phyloP scores from a whole-genome alignment of 2,888 invertebrate genomes.

The Parnassius glacialis region DNA sequence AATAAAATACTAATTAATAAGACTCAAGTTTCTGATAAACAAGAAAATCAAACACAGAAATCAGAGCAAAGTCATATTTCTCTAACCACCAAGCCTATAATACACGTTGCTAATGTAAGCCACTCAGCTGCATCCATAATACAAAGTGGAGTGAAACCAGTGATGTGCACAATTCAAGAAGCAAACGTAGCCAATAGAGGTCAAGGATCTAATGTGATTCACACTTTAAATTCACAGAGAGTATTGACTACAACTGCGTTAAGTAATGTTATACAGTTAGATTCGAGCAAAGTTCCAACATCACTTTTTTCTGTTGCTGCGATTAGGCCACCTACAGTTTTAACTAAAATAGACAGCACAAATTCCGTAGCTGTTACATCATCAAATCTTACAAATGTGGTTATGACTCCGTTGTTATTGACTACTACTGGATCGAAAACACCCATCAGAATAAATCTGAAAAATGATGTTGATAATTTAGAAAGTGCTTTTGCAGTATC shows the following conservation, averaged over 20 bases:
- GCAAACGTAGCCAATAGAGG: conserved; percentile 50
- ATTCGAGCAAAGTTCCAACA: conserved; percentile 55
- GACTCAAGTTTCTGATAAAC: conserved; percentile 57
- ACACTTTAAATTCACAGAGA: conserved; percentile 60
- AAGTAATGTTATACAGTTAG: conserved; percentile 60
- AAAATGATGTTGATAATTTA: conserved; percentile 46
- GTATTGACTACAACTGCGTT: conserved; percentile 56
- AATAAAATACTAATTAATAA: conserved; percentile 66
- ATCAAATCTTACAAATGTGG: conserved; percentile 55
- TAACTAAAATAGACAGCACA: conserved; percentile 58
- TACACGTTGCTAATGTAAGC: conserved; percentile 62
- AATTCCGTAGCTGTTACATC: conserved; percentile 52
- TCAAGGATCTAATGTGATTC: conserved; percentile 65
- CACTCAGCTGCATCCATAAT: conserved; percentile 56
- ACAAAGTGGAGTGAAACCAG: conserved; percentile 59
- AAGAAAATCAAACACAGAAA: conserved; percentile 55
- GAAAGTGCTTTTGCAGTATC: conserved; percentile 33
- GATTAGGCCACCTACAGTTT: conserved; percentile 57
- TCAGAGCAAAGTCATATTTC: conserved; percentile 56
- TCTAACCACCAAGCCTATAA: conserved; percentile 56
- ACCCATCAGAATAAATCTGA: conserved; percentile 49
- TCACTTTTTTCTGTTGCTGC: conserved; percentile 67
- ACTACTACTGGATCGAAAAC: conserved; percentile 50
- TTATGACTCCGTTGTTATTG: conserved; percentile 62
- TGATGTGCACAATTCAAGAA: conserved; percentile 57